A percentile compares a stretch with the other conserved stretches of the same genome.
Conservation (phyloP, 2,888 invertebrate genomes). For the Meta bourneti region DNA sequence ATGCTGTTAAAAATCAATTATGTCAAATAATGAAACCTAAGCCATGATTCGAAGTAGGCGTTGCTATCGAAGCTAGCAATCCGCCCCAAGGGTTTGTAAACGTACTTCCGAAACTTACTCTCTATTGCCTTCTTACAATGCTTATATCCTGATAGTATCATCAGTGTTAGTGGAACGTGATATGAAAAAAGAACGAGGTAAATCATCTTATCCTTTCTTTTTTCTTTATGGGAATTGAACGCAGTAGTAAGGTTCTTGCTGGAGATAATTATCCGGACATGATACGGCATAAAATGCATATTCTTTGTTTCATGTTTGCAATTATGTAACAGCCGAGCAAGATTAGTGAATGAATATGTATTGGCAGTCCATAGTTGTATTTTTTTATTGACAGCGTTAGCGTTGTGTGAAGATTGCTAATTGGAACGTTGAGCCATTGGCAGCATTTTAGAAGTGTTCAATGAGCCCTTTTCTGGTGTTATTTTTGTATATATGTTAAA, state of each 20-base stretch:
- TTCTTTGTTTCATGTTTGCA: not conserved
- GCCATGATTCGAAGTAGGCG: constrained; percentile 21
- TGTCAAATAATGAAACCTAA: not conserved
- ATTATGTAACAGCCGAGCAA: not conserved
- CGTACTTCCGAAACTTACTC: constrained; percentile 20
- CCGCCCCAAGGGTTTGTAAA: constrained; percentile 9
- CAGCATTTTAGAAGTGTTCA: not conserved
- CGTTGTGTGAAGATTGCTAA: not conserved
- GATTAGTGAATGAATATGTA: not conserved
- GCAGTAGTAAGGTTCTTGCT: not conserved
- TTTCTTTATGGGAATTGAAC: constrained; percentile 26
- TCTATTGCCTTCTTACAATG: constrained; percentile 28
- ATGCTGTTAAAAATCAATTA: not conserved
- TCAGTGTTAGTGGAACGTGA: constrained; percentile 49
- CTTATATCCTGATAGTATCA: constrained; percentile 23
- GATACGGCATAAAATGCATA: constrained; percentile 3
- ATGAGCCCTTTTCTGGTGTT: not conserved
- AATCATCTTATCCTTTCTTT: not conserved
- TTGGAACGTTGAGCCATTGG: not conserved
- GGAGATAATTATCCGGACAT: constrained; percentile 30
- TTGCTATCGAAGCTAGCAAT: not conserved
- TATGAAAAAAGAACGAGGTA: constrained; percentile 3
- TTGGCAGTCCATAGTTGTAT: not conserved
- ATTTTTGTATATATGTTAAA: too few species aligned
- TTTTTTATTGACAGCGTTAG: not conserved